A percentile compares a stretch with the other conserved stretches of the same genome.
phyloP scores from a whole-genome alignment of 1,140 invertebrate species.

The Thaumatotibia leucotreta region DNA sequence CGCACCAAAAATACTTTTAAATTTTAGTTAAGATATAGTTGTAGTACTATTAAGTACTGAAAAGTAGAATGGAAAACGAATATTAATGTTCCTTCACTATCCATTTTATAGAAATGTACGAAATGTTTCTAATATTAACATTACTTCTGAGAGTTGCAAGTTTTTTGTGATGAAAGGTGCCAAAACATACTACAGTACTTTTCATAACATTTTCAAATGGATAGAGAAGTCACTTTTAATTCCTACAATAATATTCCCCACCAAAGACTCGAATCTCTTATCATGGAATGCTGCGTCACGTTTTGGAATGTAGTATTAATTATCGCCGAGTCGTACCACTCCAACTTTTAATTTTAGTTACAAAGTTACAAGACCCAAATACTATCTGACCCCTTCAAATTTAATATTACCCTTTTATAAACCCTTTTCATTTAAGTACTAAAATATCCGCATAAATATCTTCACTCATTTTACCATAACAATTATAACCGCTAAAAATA shows the following conservation, averaged over 20 bases:
- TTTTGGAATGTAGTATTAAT: slow-evolving; percentile 20
- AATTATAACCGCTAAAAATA: slow-evolving; percentile 58
- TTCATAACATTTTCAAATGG: neutral
- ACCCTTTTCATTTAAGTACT: slow-evolving; percentile 48
- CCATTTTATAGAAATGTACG: neutral
- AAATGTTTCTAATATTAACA: neutral
- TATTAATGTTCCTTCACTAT: slow-evolving; percentile 43
- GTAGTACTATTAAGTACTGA: slow-evolving; percentile 57
- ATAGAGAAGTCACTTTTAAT: neutral
- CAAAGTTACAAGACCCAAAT: slow-evolving; percentile 33
- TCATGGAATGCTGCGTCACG: slow-evolving; percentile 58
- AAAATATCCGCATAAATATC: slow-evolving; percentile 71
- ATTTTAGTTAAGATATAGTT: slow-evolving; percentile 46
- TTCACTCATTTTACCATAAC: slow-evolving; percentile 46
- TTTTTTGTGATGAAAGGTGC: neutral
- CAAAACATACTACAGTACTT: neutral
- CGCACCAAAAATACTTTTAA: slow-evolving; percentile 71
- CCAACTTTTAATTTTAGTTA: slow-evolving; percentile 30
- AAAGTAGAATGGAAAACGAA: slow-evolving; percentile 55
- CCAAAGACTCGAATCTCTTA: slow-evolving; percentile 55
- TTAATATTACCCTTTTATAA: slow-evolving; percentile 3
- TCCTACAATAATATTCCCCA: slow-evolving; percentile 47
- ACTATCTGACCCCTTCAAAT: slow-evolving; percentile 4
- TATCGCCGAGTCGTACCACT: slow-evolving; percentile 1
- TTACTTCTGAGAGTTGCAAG: neutral